Evolutionary conservation across 92 coral and sea anemone genomes (phyloP), one percentile per base, ranked within the genome.

Genomic region (Epizoanthus stellaris): DNA sequence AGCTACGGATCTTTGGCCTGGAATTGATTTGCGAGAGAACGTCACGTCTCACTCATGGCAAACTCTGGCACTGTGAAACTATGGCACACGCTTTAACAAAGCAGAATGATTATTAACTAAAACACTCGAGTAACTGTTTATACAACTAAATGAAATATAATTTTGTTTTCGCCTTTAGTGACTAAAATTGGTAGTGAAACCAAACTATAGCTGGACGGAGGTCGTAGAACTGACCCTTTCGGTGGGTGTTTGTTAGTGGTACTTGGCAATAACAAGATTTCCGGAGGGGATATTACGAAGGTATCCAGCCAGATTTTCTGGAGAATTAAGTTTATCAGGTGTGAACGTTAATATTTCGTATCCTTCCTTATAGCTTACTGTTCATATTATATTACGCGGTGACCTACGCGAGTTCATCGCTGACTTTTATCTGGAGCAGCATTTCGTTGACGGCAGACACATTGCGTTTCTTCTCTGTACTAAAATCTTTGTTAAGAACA

Each of bases 341-440:
- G 52, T 56, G 64, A 75, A 56, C 66, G 13, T 57, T 39, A 60
- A 77, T 17, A 60, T 34, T 54, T n/a, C 45, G 14, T 61, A 34
- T 61, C 82, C 80, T 75, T 75, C 67, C 80, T 75, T 25, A 8
- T 49, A 21, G 12, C 38, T 57, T 75, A 56, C 64, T 56, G 80
- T 75, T 34, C 65, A 75, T 57, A 36, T 57, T 53, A 25, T 11
- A 52, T 75, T 15, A 9, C 57, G 6, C 3, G 39, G 47, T 17
- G 17, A 16, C 1, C 16, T 25, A 9, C 14, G 5, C 15, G 30
- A 23, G 70, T 65, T 30, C 38, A 65, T 10, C 30, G 40, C 16
- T 66, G 70, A 5, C 36, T n/a, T 12, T 62, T 43, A 0, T 19
- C 47, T 62, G 3, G 20, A 19, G 43, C 15, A 5, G 14, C 4